Evolutionary conservation across 2,113 vertebrate genomes (phyloP).

Genomic region (Labrus mixtus): DNA sequence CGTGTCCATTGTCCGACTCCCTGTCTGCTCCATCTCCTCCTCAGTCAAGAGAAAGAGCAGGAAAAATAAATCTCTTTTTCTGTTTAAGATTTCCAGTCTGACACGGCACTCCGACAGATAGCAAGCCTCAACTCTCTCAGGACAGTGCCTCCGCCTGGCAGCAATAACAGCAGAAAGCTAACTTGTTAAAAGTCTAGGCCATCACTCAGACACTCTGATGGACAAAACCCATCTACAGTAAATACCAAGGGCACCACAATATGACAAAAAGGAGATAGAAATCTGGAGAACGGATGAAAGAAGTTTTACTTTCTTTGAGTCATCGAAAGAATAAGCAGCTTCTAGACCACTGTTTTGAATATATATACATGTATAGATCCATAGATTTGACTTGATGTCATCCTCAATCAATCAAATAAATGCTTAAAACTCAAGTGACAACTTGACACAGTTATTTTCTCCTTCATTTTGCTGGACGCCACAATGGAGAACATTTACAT

Average conservation of each 20-base stretch:
- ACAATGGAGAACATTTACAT: too few relatives aligned
- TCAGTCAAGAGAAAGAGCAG: conserved; percentile 44
- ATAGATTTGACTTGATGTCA: too few relatives aligned
- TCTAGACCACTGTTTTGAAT: too few relatives aligned
- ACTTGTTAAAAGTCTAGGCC: conserved; percentile 75
- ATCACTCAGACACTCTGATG: conserved; percentile 71
- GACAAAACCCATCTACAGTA: conserved; percentile 69
- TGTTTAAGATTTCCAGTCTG: conserved; percentile 56
- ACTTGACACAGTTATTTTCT: too few relatives aligned
- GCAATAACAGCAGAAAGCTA: conserved; percentile 72
- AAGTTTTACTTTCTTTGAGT: conserved; percentile 7
- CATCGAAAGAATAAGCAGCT: not conserved
- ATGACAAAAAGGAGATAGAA: conserved; percentile 43
- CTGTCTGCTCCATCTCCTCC: not conserved
- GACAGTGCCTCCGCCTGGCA: conserved; percentile 53
- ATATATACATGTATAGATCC: too few relatives aligned
- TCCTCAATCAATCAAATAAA: too few relatives aligned
- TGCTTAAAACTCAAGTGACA: too few relatives aligned
- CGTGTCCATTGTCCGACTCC: not conserved
- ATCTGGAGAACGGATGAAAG: not conserved
- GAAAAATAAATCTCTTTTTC: conserved; percentile 22
- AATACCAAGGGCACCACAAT: conserved; percentile 54
- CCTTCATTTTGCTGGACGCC: too few relatives aligned
- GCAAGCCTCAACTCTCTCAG: conserved; percentile 57
- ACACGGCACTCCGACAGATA: conserved; percentile 46